These are phyloP conservation scores for Nasonia oneida DNA, from an alignment of 2,888 invertebrate species.

Conservation along the genomic window DNA sequence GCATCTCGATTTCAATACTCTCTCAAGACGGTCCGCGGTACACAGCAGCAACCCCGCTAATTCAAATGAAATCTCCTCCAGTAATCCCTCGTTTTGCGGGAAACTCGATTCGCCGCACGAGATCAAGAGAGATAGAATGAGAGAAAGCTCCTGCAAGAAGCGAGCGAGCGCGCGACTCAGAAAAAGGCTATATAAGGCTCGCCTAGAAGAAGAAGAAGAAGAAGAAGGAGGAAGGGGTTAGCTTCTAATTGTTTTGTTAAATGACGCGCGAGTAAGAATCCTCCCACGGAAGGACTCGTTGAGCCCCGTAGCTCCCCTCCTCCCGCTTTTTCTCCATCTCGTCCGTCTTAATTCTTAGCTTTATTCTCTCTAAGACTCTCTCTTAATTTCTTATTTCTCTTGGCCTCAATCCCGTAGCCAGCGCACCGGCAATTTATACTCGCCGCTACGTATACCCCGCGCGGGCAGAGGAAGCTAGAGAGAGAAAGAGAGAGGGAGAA, in stretches of 20 bases:
- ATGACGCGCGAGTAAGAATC: constrained; percentile 80
- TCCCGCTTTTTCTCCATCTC: constrained; percentile 66
- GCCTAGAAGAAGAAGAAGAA: constrained; percentile 65
- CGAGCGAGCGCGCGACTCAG: not conserved
- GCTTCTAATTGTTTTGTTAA: constrained; percentile 80
- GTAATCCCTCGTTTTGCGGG: constrained; percentile 58
- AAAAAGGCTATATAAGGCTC: constrained; percentile 46
- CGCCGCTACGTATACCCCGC: constrained; percentile 48
- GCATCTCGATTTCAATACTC: constrained; percentile 29
- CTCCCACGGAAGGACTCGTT: constrained; percentile 73
- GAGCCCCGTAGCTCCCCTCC: constrained; percentile 74
- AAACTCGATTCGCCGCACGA: constrained; percentile 54
- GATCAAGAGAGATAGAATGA: not conserved
- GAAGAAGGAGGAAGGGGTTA: constrained; percentile 78
- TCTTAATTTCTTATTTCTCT: constrained; percentile 79
- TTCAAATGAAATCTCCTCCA: constrained; percentile 60
- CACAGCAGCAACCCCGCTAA: constrained; percentile 47
- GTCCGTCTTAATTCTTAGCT: constrained; percentile 79
- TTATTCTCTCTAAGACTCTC: constrained; percentile 79
- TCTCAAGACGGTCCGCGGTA: not conserved
- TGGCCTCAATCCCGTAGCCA: constrained; percentile 68
- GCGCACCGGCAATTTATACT: constrained; percentile 76
- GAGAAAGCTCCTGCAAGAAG: not conserved
- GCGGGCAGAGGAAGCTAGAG: constrained; percentile 52
- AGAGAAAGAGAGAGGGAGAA: constrained; percentile 56